Evolutionary conservation across 2,888 invertebrate genomes (phyloP), one percentile per base, ranked within the genome.

Genomic region (Heliconius erato): DNA sequence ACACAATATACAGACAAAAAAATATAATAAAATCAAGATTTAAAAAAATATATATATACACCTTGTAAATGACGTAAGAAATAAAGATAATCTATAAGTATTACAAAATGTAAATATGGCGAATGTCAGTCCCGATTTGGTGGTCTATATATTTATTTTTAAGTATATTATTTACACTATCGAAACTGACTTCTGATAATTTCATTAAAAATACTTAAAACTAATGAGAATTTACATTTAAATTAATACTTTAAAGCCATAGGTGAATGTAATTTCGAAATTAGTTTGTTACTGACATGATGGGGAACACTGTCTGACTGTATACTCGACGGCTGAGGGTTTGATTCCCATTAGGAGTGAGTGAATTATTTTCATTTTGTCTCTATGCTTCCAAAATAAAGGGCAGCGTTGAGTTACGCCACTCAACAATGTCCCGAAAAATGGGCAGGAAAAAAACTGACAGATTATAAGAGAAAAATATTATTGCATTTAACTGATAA

Each of bases 121-220:
- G 90, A 89, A 92, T 87, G 91, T 94, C 94, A 95, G 95, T 94
- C 92, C 91, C 93, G 90, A 92, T 87, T 90, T 90, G 92, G 92
- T 92, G 91, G 91, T 92, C 79, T 85, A 87, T 89, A 85, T 90
- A 89, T 69, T 35, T 69, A 69, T 69, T 69, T 69, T 23, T 23
- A 69, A n/a, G 87, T 88, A 87, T 88, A 89, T 91, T 82, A 85
- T 85, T 83, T 85, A 92, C 90, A 90, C 87, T 87, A 89, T 88
- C 89, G 90, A 93, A 92, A 94, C 92, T 92, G 92, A 91, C 83
- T 84, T 54, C 63, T 78, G 77, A 81, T 79, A 76, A 82, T 77
- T 80, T 83, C 59, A 82, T 32, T 79, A 83, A 79, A 79, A 59
- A 72, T 67, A 81, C 79, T 80, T 84, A 81, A 82, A 84, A 79